Evolutionary conservation across 2,797 vertebrate genomes (phyloP).

Genomic region (Orientallactaga sibirica): DNA sequence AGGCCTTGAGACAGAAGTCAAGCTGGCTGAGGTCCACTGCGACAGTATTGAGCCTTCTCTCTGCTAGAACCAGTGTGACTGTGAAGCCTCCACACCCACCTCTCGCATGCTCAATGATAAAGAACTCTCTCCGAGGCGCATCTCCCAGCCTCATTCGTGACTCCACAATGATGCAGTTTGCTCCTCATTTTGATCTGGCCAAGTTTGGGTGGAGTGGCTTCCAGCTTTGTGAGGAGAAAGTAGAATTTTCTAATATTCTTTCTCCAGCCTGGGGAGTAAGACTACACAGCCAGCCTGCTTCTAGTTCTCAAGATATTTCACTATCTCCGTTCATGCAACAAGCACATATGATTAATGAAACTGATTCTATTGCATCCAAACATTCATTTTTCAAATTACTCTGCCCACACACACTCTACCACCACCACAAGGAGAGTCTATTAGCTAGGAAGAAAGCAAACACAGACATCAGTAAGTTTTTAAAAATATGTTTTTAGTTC

Average conservation of each 20-base stretch:
- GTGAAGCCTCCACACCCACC: not conserved
- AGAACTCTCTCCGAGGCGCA: not conserved
- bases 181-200: not conserved
- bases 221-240: not conserved
- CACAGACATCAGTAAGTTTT: constrained; percentile 15
- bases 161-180: not conserved
- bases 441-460: constrained; percentile 37
- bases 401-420: not conserved
- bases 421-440: not conserved
- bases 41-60: not conserved
- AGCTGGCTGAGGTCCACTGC: not conserved
- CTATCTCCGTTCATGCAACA: not conserved
- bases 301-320: constrained; percentile 22
- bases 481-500: constrained; percentile 49
- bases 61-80: not conserved
- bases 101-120: not conserved
- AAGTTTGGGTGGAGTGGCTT: not conserved
- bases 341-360: constrained; percentile 38
- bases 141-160: not conserved
- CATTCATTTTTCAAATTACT: constrained; percentile 20
- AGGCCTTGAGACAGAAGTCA: not conserved
- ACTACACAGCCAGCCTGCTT: constrained; percentile 54
- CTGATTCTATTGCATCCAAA: constrained; percentile 30
- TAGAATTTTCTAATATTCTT: constrained; percentile 20
- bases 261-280: not conserved